Conservation (phyloP, 2,797 vertebrate genomes). For the Crocidura indochinensis region DNA sequence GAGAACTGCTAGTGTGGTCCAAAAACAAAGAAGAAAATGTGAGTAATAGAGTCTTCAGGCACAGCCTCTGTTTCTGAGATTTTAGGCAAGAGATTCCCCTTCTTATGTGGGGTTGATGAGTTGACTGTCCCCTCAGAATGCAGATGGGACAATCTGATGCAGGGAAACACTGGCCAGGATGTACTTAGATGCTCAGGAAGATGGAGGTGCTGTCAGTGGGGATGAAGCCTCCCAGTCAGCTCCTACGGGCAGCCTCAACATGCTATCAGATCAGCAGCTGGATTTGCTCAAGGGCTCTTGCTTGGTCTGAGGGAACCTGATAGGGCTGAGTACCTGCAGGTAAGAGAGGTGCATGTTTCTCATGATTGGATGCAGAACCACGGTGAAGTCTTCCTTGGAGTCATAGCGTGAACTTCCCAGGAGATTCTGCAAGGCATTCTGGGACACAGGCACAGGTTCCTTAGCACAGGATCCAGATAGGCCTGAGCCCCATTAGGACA, state of each 20-base stretch:
- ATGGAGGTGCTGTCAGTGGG: background rate
- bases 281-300: background rate
- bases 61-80: background rate
- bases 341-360: slow-evolving; percentile 72
- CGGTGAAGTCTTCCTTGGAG: slow-evolving; percentile 94
- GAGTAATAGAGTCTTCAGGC: no score
- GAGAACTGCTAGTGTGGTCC: no score
- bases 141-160: background rate
- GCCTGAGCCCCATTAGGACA: background rate
- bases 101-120: background rate
- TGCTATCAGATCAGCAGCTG: background rate
- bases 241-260: no score
- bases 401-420: slow-evolving; percentile 94
- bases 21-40: no score
- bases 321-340: background rate
- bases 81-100: background rate
- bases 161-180: background rate
- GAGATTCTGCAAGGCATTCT: slow-evolving; percentile 91
- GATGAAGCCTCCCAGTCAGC: no score
- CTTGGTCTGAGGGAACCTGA: background rate
- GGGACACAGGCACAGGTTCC: slow-evolving; percentile 18
- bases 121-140: background rate
- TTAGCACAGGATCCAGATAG: background rate
- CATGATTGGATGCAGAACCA: slow-evolving; percentile 96
- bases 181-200: background rate